A percentile compares a stretch with the other conserved stretches of the same genome.
Evolutionary conservation across 2,113 vertebrate genomes (phyloP).

Genomic region (Gnathonemus echidnorhynchus): DNA sequence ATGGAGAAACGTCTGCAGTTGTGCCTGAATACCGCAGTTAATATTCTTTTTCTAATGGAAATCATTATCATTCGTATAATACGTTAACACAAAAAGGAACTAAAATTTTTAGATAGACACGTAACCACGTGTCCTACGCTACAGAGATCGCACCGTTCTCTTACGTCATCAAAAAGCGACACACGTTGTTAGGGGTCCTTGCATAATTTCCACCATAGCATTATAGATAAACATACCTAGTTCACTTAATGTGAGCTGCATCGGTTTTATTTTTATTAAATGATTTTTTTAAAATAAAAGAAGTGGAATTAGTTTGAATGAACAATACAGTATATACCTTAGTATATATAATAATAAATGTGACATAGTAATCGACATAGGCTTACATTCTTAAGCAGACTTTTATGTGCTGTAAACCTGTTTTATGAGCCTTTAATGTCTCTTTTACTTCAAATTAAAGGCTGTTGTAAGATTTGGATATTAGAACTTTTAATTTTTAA

Average conservation of each 20-base stretch:
- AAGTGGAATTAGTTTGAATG: not conserved
- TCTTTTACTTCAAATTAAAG: not conserved
- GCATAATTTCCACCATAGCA: not conserved
- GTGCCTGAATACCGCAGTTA: conserved; percentile 30
- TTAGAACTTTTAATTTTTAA: not conserved
- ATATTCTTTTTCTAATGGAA: conserved; percentile 38
- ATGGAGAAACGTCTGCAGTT: conserved; percentile 45
- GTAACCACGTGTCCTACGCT: not conserved
- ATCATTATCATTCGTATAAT: conserved; percentile 40
- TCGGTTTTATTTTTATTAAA: not conserved
- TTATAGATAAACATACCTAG: not conserved
- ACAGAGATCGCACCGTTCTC: conserved; percentile 24
- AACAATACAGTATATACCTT: not conserved
- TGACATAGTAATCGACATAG: not conserved
- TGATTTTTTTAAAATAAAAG: not conserved
- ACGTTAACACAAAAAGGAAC: not conserved
- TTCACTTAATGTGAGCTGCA: not conserved
- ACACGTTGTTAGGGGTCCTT: not conserved
- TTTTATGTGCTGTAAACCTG: not conserved
- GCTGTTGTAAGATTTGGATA: not conserved
- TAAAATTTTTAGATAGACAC: not conserved
- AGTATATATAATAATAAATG: not conserved
- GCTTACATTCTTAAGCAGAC: not conserved
- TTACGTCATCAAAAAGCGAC: conserved; percentile 36
- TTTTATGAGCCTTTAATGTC: not conserved